Percentiles rank a stretch among this genome's conserved stretches.
Evolutionary conservation across 1,140 invertebrate species (phyloP).

Genomic region (Adelges cooleyi): DNA sequence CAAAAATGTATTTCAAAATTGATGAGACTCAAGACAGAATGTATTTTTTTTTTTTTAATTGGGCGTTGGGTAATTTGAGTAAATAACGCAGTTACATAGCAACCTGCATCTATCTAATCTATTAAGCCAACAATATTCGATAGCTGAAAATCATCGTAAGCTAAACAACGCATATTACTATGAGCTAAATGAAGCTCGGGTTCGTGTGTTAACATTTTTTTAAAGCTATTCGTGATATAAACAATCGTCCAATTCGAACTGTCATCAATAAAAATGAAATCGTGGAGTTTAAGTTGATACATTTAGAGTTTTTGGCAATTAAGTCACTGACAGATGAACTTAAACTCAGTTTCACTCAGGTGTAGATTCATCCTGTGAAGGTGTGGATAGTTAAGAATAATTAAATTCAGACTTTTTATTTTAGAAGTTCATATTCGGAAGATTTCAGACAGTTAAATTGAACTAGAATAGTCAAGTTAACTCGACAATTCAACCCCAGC

Average conservation of each 20-base stretch:
- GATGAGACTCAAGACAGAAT: not conserved
- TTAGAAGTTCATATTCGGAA: not conserved
- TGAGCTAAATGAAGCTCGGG: not conserved
- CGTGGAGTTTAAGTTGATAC: slow-evolving; percentile 33
- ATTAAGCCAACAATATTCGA: not conserved
- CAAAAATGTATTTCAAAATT: slow-evolving; percentile 2
- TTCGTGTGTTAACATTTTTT: slow-evolving; percentile 31
- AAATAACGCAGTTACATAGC: not conserved
- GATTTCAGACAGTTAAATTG: not conserved
- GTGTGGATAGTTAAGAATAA: too few relatives aligned
- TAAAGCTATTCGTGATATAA: slow-evolving; percentile 29
- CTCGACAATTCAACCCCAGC: not conserved
- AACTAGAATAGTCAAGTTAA: not conserved
- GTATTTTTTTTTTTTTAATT: not conserved
- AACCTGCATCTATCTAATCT: not conserved
- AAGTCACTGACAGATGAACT: too few relatives aligned
- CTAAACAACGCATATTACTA: not conserved
- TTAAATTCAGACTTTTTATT: too few relatives aligned
- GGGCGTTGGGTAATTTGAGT: not conserved
- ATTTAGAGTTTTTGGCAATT: slow-evolving; percentile 32
- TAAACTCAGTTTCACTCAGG: too few relatives aligned
- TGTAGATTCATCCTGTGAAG: too few relatives aligned
- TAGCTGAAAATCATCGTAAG: not conserved
- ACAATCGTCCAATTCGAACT: slow-evolving; percentile 28
- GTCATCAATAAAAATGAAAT: slow-evolving; percentile 24